phyloP scores from a whole-genome alignment of 2,888 invertebrate genomes.

The Mylabris sibirica region DNA sequence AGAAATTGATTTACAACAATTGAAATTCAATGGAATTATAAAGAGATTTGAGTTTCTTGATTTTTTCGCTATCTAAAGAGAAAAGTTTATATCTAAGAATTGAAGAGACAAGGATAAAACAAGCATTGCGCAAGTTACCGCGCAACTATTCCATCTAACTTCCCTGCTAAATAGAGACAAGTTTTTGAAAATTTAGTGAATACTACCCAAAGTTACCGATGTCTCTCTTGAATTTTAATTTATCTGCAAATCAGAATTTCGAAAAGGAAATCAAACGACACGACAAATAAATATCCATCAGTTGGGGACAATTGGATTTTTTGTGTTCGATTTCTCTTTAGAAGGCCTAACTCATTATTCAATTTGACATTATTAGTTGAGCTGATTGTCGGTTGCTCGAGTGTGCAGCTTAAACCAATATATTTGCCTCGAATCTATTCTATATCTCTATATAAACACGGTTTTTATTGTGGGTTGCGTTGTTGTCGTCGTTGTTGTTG shows the following conservation, averaged over 20 bases:
- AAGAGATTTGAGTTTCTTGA: not conserved
- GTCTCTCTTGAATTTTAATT: not conserved
- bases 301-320: conserved; percentile 10
- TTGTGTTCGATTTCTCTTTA: not conserved
- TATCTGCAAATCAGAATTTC: not conserved
- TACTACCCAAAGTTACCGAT: no score
- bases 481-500: not conserved
- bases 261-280: not conserved
- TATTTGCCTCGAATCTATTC: conserved; percentile 8
- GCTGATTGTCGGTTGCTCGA: conserved; percentile 33
- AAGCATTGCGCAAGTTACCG: no score
- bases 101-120: no score
- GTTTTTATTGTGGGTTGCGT: conserved; percentile 37
- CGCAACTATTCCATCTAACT: no score
- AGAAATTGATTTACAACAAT: conserved; percentile 1
- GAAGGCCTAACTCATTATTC: conserved; percentile 19
- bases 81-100: not conserved
- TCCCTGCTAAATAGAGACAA: no score
- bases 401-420: conserved; percentile 26
- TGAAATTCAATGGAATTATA: not conserved
- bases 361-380: conserved; percentile 33
- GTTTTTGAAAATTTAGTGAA: no score
- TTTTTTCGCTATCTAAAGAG: no score
- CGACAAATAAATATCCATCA: not conserved
- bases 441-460: conserved; percentile 28